Evolutionary conservation across 2,888 invertebrate species (phyloP).

Genomic region (Cinara cedri): DNA sequence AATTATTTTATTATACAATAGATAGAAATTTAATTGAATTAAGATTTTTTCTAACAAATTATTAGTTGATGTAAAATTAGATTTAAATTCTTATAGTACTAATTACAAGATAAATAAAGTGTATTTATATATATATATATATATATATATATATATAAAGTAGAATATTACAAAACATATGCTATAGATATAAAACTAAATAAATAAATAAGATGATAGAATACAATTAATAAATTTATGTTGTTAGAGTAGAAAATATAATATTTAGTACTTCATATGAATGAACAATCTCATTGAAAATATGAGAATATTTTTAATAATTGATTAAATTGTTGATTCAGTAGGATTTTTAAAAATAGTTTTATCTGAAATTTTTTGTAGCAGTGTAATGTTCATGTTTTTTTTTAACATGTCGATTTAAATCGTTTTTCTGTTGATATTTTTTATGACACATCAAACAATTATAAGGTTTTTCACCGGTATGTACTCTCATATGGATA

Average conservation of each 20-base stretch:
- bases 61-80: background rate
- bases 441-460: constrained; percentile 35
- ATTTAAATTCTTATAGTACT: background rate
- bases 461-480: constrained; percentile 50
- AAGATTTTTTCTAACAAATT: constrained; percentile 6
- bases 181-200: too few relatives aligned
- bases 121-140: too few relatives aligned
- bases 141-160: too few relatives aligned
- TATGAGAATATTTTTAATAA: constrained; percentile 2
- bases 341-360: background rate
- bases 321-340: background rate
- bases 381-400: constrained; percentile 19
- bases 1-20: constrained; percentile 3
- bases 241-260: too few relatives aligned
- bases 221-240: too few relatives aligned
- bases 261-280: too few relatives aligned
- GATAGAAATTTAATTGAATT: background rate
- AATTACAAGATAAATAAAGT: background rate
- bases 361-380: constrained; percentile 17
- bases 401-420: constrained; percentile 47
- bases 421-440: constrained; percentile 54
- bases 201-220: too few relatives aligned
- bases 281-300: background rate
- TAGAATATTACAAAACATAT: too few relatives aligned
- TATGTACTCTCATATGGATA: constrained; percentile 53